Base-by-base conservation (phyloP, 2,888 invertebrate species). In the Meteorus cinctellus region DNA sequence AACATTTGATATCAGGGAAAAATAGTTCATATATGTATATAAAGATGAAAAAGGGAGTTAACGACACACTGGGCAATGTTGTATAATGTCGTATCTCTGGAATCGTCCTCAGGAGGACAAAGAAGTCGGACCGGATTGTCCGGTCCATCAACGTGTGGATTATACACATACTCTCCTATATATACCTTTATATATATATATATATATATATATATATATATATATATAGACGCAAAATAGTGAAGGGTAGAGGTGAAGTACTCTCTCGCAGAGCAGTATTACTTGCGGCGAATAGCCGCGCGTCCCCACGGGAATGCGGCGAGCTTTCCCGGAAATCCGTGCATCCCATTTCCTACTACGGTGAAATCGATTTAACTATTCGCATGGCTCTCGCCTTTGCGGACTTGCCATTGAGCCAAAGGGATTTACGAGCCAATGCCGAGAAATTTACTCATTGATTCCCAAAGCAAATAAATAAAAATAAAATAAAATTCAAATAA, bases 81-180 rank as follows among this genome's bases (percentile, higher is more conserved):
- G 65, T 65, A 65, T 70, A 55, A 27, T 45, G 36, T 27, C 70
- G 65, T 55, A 65, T 70, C 70, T 55, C 36, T 55, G 36, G 69
- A 19, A 70, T 69, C 70, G 62, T 74, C 29, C 75, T 75, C 55
- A 63, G 65, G 45, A 63, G 65, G 70, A 75, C 59, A 70, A 75
- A 75, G 70, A 55, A 70, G 65, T 59, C 27, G 65, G 68, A 73
- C 75, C 65, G 73, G 48, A 71, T 65, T 70, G 59, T 72, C 51
- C 78, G 74, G 75, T 80, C 76, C 76, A 77, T 80, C 77, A 79
- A 76, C 79, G 77, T 65, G 41, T 24, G 48, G 72, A 71, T 72
- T 75, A 31, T 63, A 63, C 31, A 34, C 27, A 73, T 66, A 66
- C 51, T 24, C 24, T 34, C 14, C 34, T 36, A 71, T 70, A 51